Conservation (phyloP, 2,888 invertebrate species). For the Smittia sp. region DNA sequence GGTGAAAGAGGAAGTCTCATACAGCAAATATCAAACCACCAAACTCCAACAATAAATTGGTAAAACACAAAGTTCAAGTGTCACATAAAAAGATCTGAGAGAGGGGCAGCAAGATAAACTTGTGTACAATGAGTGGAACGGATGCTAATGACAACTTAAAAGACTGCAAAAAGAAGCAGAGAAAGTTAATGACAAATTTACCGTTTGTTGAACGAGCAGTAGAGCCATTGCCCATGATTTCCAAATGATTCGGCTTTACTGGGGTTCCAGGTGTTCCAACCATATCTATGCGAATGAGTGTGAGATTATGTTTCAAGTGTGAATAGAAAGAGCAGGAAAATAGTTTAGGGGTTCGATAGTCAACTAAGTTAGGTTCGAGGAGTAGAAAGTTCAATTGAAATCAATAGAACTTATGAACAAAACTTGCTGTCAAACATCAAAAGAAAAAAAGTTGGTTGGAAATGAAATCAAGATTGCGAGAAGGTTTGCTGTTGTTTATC, state of each 20-base stretch:
- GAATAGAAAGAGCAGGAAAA: not conserved
- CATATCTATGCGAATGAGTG: slow-evolving; percentile 20
- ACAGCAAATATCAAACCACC: not conserved
- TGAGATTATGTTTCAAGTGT: slow-evolving; percentile 2
- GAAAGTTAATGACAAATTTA: slow-evolving; percentile 13
- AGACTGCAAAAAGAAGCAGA: too few relatives aligned
- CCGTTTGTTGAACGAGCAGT: slow-evolving; percentile 39
- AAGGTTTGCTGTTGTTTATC: not conserved
- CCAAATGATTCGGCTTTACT: slow-evolving; percentile 39
- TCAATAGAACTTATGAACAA: not conserved
- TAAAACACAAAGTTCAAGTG: not conserved
- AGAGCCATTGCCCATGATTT: slow-evolving; percentile 40
- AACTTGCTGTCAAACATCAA: not conserved
- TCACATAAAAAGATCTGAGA: not conserved
- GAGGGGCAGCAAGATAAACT: not conserved
- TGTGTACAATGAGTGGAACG: not conserved
- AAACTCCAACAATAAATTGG: not conserved
- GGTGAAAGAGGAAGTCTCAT: too few relatives aligned
- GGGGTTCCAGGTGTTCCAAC: slow-evolving; percentile 35
- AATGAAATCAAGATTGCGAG: not conserved
- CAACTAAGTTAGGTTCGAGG: not conserved
- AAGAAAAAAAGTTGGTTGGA: not conserved
- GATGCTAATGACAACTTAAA: not conserved
- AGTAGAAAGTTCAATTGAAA: not conserved
- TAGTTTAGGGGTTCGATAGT: not conserved